These are phyloP conservation scores for Camelus dromedarius DNA, from an alignment of 2,113 vertebrate species.

Conservation along the genomic window DNA sequence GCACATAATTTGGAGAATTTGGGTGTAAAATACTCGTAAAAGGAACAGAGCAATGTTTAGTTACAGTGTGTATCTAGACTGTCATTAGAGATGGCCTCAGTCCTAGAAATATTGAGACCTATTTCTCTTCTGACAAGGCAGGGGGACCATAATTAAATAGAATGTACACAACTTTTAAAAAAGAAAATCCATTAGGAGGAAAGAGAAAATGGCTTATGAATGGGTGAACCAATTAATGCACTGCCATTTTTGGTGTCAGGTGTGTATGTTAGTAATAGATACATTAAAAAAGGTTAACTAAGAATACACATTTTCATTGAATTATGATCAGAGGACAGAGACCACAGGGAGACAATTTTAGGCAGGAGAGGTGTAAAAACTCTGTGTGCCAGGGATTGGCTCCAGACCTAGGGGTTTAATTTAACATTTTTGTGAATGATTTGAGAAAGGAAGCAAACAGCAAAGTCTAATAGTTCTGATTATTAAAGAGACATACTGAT, in stretches of 20 bases:
- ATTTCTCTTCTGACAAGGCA: background rate
- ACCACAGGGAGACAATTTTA: background rate
- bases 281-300: background rate
- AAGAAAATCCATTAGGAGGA: background rate
- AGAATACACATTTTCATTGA: constrained; percentile 1
- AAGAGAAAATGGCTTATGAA: background rate
- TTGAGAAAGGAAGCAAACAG: background rate
- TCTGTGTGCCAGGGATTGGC: background rate
- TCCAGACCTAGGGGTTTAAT: background rate
- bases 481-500: background rate
- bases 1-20: background rate
- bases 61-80: background rate
- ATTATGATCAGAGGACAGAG: background rate
- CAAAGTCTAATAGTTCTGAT: background rate
- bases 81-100: background rate
- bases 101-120: background rate
- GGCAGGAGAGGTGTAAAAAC: background rate
- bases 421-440: background rate
- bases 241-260: background rate
- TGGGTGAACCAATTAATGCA: background rate
- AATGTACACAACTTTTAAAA: background rate
- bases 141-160: background rate
- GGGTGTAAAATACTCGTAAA: background rate
- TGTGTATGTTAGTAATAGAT: background rate
- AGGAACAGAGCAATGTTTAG: background rate